Percentiles rank a stretch among this genome's conserved stretches.
Evolutionary conservation across 2,888 invertebrate genomes (phyloP).

Genomic region (Odontothrips loti): DNA sequence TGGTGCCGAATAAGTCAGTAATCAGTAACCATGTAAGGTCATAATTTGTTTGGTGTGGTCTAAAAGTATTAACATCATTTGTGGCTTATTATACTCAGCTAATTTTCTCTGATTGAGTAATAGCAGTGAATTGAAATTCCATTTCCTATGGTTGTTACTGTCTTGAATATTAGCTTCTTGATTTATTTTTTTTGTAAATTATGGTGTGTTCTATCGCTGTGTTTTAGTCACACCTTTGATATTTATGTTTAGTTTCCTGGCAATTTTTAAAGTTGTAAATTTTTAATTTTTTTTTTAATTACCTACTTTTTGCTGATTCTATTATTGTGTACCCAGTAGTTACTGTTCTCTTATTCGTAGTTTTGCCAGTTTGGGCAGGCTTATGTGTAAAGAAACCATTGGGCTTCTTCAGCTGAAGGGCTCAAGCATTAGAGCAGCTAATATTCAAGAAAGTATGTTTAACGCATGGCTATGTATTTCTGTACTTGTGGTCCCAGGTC

Average conservation of each 20-base stretch:
- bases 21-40: neutral
- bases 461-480: neutral
- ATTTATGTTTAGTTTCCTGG: neutral
- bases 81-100: neutral
- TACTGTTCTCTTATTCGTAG: too few species aligned
- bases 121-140: neutral
- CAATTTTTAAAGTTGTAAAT: neutral
- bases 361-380: too few species aligned
- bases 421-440: neutral
- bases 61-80: neutral
- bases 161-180: conserved; percentile 20
- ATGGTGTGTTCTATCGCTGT: neutral
- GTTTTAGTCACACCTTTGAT: neutral
- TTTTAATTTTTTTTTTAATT: neutral
- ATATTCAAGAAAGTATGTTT: conserved; percentile 11
- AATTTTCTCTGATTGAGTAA: neutral
- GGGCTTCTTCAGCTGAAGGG: too few species aligned
- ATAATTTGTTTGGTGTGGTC: neutral
- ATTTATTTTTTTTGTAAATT: neutral
- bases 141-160: neutral
- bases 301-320: neutral
- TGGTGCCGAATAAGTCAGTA: neutral
- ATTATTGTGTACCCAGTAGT: too few species aligned
- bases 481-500: conserved; percentile 6
- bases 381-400: too few species aligned